Percentiles rank a stretch among this genome's conserved stretches.
phyloP scores from a whole-genome alignment of 2,797 vertebrate genomes.

The Haliaeetus albicilla region DNA sequence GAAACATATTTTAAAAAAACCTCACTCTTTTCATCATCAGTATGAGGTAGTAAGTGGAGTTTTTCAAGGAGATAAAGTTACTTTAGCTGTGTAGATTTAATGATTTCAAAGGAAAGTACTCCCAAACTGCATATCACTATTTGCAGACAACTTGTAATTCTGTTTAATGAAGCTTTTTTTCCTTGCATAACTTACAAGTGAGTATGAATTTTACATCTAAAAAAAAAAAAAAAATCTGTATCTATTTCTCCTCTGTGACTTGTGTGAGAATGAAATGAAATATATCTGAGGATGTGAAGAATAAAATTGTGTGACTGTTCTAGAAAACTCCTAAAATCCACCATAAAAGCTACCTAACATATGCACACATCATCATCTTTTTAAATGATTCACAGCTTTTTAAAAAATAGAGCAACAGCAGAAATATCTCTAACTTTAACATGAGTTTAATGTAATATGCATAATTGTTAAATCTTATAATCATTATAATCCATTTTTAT shows the following conservation, averaged over 20 bases:
- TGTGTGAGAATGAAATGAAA: conserved; percentile 8
- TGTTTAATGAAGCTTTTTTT: conserved; percentile 70
- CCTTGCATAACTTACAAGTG: conserved; percentile 61
- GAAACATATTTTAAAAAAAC: conserved; percentile 15
- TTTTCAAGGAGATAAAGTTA: conserved; percentile 60
- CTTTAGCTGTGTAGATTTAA: conserved; percentile 63
- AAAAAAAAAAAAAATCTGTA: conserved; percentile 46
- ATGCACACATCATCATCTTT: not conserved
- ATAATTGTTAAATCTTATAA: not conserved
- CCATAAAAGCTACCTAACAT: conserved; percentile 14
- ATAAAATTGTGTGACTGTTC: conserved; percentile 45
- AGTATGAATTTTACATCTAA: conserved; percentile 64
- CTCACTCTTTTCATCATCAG: conserved; percentile 23
- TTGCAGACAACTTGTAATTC: conserved; percentile 57
- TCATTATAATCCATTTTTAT: not conserved
- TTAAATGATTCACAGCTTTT: not conserved
- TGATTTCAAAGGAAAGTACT: conserved; percentile 63
- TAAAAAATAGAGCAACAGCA: not conserved
- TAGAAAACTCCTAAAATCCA: conserved; percentile 48
- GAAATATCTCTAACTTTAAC: not conserved
- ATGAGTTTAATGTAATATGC: not conserved
- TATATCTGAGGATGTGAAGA: conserved; percentile 31
- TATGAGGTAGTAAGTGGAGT: conserved; percentile 34
- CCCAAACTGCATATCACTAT: conserved; percentile 61
- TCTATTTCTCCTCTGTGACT: conserved; percentile 56